Conservation (phyloP, 2,113 vertebrate species). For the Prionailurus viverrinus region DNA sequence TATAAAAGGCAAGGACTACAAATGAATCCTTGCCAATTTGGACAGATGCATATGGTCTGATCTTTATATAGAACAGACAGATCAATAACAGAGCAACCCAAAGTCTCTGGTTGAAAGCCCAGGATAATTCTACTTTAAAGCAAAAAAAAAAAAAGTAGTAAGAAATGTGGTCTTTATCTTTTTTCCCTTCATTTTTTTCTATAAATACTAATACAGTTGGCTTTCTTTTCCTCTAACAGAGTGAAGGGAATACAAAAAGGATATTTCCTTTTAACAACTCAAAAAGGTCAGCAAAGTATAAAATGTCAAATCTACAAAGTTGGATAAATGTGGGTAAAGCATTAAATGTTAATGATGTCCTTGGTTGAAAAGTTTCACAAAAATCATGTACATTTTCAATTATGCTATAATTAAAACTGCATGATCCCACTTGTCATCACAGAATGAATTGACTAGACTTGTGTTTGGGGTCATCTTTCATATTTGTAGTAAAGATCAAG, state of each 20-base stretch:
- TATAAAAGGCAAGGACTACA: slow-evolving; percentile 20
- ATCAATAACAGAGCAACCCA: slow-evolving; percentile 35
- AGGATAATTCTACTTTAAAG: slow-evolving; percentile 36
- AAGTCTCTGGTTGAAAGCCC: slow-evolving; percentile 54
- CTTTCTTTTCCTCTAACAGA: slow-evolving; percentile 47
- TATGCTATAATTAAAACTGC: not conserved
- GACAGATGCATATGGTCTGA: not conserved
- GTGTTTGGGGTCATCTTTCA: not conserved
- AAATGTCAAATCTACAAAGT: slow-evolving; percentile 66
- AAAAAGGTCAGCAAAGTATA: slow-evolving; percentile 53
- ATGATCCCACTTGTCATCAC: not conserved
- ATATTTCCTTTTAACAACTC: slow-evolving; percentile 24
- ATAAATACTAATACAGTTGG: slow-evolving; percentile 49
- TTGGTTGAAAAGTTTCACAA: slow-evolving; percentile 9
- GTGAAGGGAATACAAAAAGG: slow-evolving; percentile 33
- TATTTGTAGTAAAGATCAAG: not conserved
- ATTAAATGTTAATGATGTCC: slow-evolving; percentile 57
- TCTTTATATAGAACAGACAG: slow-evolving; percentile 56
- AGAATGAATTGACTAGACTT: not conserved
- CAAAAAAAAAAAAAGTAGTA: not conserved
- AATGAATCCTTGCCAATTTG: slow-evolving; percentile 51
- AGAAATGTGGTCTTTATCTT: slow-evolving; percentile 34
- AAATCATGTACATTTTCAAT: slow-evolving; percentile 36
- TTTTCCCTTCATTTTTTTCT: not conserved
- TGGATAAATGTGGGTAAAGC: not conserved